Percentiles rank a stretch among this genome's conserved stretches.
These are phyloP conservation scores for Nyctereutes procyonoides DNA, from an alignment of 2,113 vertebrate genomes.

Conservation along the genomic window DNA sequence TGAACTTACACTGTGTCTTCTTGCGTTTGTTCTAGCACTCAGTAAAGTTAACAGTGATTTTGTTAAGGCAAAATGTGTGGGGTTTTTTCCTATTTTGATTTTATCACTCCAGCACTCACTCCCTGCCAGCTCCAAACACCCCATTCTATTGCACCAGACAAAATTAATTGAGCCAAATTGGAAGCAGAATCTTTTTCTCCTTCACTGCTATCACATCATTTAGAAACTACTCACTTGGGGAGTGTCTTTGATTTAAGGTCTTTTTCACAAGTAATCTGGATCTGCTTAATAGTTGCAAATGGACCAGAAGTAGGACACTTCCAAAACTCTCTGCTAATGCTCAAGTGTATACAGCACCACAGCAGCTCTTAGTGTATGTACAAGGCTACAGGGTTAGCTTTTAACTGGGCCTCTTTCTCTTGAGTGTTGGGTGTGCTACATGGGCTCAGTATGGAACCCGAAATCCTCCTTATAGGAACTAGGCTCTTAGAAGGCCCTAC, in stretches of 20 bases:
- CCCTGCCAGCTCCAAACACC: not conserved
- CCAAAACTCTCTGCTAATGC: not conserved
- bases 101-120: not conserved
- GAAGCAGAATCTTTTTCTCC: not conserved
- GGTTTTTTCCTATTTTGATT: not conserved
- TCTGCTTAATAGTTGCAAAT: not conserved
- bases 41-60: not conserved
- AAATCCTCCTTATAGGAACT: not conserved
- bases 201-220: not conserved
- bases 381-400: not conserved
- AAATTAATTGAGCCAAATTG: not conserved
- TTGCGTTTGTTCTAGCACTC: not conserved
- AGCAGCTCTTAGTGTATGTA: not conserved
- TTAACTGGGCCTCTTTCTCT: not conserved
- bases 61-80: not conserved
- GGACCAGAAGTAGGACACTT: not conserved
- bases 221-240: not conserved
- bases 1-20: not conserved
- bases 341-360: not conserved
- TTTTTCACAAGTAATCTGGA: not conserved
- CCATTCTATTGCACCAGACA: not conserved
- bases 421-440: fast-evolving
- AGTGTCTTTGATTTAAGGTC: not conserved
- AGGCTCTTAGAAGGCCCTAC: no score
- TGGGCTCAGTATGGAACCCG: not conserved